Base-by-base conservation (phyloP, 2,113 vertebrate species). In the Elaphurus davidianus region DNA sequence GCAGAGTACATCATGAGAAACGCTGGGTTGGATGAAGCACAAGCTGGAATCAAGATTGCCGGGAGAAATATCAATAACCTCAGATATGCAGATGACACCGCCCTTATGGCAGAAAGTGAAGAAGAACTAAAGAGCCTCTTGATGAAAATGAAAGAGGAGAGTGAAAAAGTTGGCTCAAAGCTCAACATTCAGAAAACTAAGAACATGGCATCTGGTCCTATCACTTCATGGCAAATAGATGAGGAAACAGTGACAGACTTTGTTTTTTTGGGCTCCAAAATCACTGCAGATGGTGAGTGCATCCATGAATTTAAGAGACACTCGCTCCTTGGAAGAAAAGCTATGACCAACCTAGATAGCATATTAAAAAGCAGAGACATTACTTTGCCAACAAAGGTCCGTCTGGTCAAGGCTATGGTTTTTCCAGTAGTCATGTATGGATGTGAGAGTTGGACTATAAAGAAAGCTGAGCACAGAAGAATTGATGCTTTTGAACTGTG, bases 21-120 rank as follows among this genome's bases (percentile, higher is more conserved):
- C 0, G 0, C 17, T 67, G 64, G 64, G 8, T 0, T 67, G 8
- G 64, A 67, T 1, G 33, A 67, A 67, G 4, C 33, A 36, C 33
- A 67, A 67, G 9, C 64, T 67, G 33, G 64, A 67, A 2, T 36
- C 17, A 21, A 67, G 64, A 36, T 67, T 36, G 64, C 33, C 0
- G 0, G 0, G 33, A 36, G 64, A 36, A 67, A 67, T 36, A 67
- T 21, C 64, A 67, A 11, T 36, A 67, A 67, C 33, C 64, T 67
- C 64, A 36, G 64, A 67, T 21, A 36, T 67, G 33, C 64, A 67
- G 17, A 67, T 21, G 33, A 67, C 33, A 67, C 33, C 33, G 21
- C 64, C 2, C 17, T 67, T 36, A 67, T 67, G 64, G 64, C 16
- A 67, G 33, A 67, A 67, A 67, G 64, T n/a, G 33, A 67, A 67